Conservation (phyloP, 2,888 invertebrate genomes). For the Syritta pipiens region DNA sequence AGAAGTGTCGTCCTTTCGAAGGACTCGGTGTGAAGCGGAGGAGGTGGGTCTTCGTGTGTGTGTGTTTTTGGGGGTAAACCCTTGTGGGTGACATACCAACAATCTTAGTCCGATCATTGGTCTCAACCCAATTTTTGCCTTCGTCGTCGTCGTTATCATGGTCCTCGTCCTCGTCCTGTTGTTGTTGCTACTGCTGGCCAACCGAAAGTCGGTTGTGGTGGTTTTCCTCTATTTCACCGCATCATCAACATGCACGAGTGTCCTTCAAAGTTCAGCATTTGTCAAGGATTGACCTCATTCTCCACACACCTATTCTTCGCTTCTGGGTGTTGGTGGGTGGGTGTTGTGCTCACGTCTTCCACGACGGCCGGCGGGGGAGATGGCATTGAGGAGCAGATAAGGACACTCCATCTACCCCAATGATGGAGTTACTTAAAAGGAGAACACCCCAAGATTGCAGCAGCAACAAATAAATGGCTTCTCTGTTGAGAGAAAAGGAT, state of each 20-base stretch:
- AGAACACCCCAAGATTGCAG: slow-evolving; percentile 26
- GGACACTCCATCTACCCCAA: slow-evolving; percentile 44
- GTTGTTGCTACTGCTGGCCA: neutral
- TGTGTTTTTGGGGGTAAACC: slow-evolving; percentile 33
- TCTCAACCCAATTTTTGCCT: slow-evolving; percentile 58
- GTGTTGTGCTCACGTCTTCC: no score
- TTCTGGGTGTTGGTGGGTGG: neutral
- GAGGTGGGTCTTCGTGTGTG: neutral
- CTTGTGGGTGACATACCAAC: slow-evolving; percentile 61
- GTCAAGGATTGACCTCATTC: slow-evolving; percentile 67
- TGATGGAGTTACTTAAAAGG: slow-evolving; percentile 45
- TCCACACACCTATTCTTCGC: slow-evolving; percentile 23
- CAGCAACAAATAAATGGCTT: slow-evolving; percentile 46
- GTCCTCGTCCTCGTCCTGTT: slow-evolving; percentile 6
- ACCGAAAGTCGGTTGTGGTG: slow-evolving; percentile 10
- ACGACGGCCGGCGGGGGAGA: neutral
- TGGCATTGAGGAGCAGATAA: slow-evolving; percentile 25
- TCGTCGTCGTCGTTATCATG: slow-evolving; percentile 15
- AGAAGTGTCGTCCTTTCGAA: neutral
- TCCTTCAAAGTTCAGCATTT: slow-evolving; percentile 68
- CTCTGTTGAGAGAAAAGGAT: slow-evolving; percentile 10
- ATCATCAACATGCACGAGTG: slow-evolving; percentile 67
- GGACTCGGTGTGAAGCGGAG: neutral
- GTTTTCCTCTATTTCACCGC: slow-evolving; percentile 65
- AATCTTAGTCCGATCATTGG: slow-evolving; percentile 68